Conservation (phyloP, 2,113 vertebrate species). For the Eulemur macaco region DNA sequence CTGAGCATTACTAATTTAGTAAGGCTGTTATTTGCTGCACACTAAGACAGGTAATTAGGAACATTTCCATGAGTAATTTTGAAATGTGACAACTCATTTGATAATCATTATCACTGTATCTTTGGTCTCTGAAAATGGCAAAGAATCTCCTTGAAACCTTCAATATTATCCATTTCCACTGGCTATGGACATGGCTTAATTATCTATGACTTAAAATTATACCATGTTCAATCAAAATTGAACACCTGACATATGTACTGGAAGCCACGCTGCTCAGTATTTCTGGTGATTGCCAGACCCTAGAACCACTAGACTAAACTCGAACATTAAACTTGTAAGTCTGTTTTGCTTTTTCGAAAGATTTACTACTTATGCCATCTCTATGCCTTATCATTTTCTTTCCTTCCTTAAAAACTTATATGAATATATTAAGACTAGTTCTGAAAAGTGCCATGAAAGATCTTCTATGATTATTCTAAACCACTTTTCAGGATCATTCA, state of each 20-base stretch:
- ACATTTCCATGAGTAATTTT: conserved; percentile 51
- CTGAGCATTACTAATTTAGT: conserved; percentile 65
- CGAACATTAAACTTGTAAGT: not conserved
- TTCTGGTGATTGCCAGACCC: not conserved
- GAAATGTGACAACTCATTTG: conserved; percentile 58
- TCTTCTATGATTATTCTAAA: not conserved
- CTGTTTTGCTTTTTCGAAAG: not conserved
- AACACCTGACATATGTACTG: not conserved
- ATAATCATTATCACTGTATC: conserved; percentile 10
- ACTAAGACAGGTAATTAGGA: conserved; percentile 62
- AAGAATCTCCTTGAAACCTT: not conserved
- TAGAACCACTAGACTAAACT: not conserved
- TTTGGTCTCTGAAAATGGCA: conserved; percentile 8
- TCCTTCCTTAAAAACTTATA: not conserved
- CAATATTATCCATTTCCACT: not conserved
- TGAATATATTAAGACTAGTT: not conserved
- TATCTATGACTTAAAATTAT: not conserved
- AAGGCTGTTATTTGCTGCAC: conserved; percentile 55
- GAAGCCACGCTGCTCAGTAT: not conserved
- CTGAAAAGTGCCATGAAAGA: not conserved
- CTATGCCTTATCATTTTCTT: not conserved
- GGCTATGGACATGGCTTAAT: not conserved
- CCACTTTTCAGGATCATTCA: not conserved
- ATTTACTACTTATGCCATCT: not conserved
- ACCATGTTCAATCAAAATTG: not conserved